Base-by-base conservation (phyloP, 1,140 invertebrate species). In the Platorchestia sp. region DNA sequence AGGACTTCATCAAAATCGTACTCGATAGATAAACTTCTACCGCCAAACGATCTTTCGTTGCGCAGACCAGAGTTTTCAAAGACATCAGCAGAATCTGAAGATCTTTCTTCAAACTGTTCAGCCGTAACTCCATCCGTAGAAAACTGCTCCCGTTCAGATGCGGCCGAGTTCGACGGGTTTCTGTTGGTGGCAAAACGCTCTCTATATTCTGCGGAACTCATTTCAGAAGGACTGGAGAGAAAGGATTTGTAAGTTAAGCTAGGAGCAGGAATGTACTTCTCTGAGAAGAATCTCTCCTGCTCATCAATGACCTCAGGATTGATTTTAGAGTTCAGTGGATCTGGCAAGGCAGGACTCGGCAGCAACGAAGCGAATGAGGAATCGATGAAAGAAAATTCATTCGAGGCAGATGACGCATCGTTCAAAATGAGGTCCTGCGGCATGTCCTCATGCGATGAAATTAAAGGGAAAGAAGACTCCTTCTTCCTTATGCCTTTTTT, bases 191-290 rank as follows among this genome's bases (percentile, higher is more conserved):
- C 22, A 47, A 93, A 93, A 41, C 91, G 91, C 40, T 44, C 91
- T n/a, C 91, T 93, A 40, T 93, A 93, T 45, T 93, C 91, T 19
- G 43, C 45, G 0, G 91, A 93, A 14, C 43, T 93, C 91, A 93
- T 44, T 47, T 93, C 91, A 19, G 91, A 93, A 44, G 91, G 91
- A 40, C 91, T 93, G 47, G 91, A 45, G 0, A 93, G 91, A 45
- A 93, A 93, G 27, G 91, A 93, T 93, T 93, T 93, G 40, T 93
- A 93, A n/a, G 91, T n/a, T 93, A 93, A 45, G 40, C 91, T 93
- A 14, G 91, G 91, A 45, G 40, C 43, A 45, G 91, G 36, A 47
- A 93, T 47, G 91, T 93, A 93, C 10, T 40, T 45, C 10, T 93
- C 91, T 0, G 91, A 45, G 10, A n/a, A 93, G 40, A n/a, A 45